phyloP scores from a whole-genome alignment of 1,140 invertebrate genomes.

The Eufriesea mexicana region DNA sequence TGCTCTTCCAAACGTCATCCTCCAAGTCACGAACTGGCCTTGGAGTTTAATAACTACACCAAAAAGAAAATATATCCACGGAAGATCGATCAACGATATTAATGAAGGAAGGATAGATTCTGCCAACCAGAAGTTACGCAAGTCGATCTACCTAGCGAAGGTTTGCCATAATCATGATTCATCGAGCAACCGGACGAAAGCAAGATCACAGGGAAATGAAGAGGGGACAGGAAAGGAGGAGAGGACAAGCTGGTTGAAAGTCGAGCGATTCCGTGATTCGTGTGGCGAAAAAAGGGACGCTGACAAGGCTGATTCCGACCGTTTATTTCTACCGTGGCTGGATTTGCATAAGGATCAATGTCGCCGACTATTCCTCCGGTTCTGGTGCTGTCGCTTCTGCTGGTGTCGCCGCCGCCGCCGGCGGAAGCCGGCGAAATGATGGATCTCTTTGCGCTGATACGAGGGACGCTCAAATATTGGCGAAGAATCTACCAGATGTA shows the following conservation, averaged over 20 bases:
- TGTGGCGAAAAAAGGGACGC: not conserved
- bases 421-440: constrained; percentile 15
- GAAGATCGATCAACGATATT: too few relatives aligned
- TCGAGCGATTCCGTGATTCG: not conserved
- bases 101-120: too few relatives aligned
- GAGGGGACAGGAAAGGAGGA: not conserved
- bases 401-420: constrained; percentile 22
- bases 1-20: too few relatives aligned
- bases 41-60: too few relatives aligned
- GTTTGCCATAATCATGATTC: not conserved
- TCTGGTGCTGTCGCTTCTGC: constrained; percentile 48
- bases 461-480: constrained; percentile 58
- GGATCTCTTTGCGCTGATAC: constrained; percentile 27
- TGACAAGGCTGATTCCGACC: not conserved
- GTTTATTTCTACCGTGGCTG: not conserved
- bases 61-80: too few relatives aligned
- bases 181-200: not conserved
- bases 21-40: too few relatives aligned
- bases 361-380: constrained; percentile 45
- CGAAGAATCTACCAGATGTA: constrained; percentile 55
- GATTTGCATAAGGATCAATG: constrained; percentile 52
- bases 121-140: too few relatives aligned
- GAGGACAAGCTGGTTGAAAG: not conserved
- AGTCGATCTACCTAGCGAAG: too few relatives aligned
- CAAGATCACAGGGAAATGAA: not conserved